Evolutionary conservation across 2,888 invertebrate species (phyloP), one percentile per base, ranked within the genome.

Genomic region (Mesochorus sp.): DNA sequence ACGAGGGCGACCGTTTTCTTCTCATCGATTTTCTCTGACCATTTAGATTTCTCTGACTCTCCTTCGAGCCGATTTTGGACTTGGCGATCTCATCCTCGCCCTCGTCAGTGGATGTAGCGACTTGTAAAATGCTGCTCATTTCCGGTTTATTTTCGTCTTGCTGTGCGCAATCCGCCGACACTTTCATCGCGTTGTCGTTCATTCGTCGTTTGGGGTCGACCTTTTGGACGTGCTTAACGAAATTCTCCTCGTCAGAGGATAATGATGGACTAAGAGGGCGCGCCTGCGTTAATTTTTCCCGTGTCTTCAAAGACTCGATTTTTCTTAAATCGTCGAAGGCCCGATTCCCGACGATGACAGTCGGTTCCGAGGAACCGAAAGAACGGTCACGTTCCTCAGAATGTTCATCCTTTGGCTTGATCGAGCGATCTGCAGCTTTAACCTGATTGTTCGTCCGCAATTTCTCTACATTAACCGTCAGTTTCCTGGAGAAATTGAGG

Each of bases 51-150:
- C 1, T n/a, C 12, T 12, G n/a, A n/a, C n/a, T n/a, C n/a, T n/a
- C n/a, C 14, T 10, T n/a, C n/a, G 10, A 1, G 24, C 4, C 3
- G 4, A 28, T 6, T 1, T 42, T 6, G n/a, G n/a, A n/a, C n/a
- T 19, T 17, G 3, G 1, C 37, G n/a, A 14, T 12, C 1, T 68
- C 28, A 6, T 44, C 49, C 21, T 67, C 37, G 0, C 34, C 49
- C 3, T 57, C 59, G 37, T 70, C 70, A 26, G 49, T 37, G 1
- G 70, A 70, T 24, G 6, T 3, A 4, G 21, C 62, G 3, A 62
- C 39, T 24, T 6, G 5, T 0, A 17, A 19, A 14, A 17, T 5
- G 8, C 34, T 2, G 0, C 31, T 3, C 17, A 17, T 8, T 12
- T 26, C 51, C 8, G n/a, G n/a, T 3, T 12, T 5, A 12, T 28